Percentiles rank a stretch among this genome's conserved stretches.
phyloP scores from a whole-genome alignment of 2,113 vertebrate genomes.

The Stercorarius parasiticus region DNA sequence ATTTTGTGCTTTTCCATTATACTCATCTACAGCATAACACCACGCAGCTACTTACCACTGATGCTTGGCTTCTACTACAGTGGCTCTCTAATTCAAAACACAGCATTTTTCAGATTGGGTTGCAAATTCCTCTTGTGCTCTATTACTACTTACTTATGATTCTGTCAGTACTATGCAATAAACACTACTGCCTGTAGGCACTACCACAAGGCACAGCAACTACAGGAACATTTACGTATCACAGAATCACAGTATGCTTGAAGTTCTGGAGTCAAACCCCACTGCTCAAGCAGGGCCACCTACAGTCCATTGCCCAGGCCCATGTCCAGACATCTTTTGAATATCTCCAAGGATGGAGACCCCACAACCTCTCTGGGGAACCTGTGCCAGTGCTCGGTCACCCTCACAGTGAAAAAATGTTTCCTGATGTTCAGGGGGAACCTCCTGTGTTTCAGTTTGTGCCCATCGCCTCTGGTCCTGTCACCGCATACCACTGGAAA shows the following conservation, averaged over 20 bases:
- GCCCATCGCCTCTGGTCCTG: not conserved
- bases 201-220: not conserved
- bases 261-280: not conserved
- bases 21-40: not conserved
- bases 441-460: not conserved
- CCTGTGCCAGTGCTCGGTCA: not conserved
- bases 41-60: not conserved
- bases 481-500: not conserved
- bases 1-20: not conserved
- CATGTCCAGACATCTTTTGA: not conserved
- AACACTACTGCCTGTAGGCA: not conserved
- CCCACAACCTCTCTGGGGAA: not conserved
- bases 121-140: not conserved
- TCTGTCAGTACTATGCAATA: not conserved
- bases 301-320: too few relatives aligned
- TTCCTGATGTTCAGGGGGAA: not conserved
- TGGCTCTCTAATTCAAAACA: not conserved
- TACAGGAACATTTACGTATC: not conserved
- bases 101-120: not conserved
- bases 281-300: not conserved
- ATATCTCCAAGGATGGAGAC: not conserved
- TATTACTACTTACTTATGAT: not conserved
- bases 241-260: not conserved
- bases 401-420: rapidly evolving
- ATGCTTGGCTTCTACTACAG: not conserved